Evolutionary conservation across 2,888 invertebrate species (phyloP).

Genomic region (Scelioninae gen. 1): DNA sequence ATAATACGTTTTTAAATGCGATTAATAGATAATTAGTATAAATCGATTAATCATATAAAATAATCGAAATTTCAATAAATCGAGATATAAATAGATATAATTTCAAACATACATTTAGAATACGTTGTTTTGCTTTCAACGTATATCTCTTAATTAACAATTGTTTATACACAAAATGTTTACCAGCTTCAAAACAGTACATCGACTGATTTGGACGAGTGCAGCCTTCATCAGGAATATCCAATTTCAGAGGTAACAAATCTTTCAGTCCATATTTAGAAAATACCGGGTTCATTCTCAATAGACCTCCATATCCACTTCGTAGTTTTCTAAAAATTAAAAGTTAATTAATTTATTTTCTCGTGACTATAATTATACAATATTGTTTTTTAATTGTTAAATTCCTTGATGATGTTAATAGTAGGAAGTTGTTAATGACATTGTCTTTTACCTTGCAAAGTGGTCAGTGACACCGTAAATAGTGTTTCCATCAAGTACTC

Average conservation of each 20-base stretch:
- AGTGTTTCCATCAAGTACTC: constrained; percentile 94
- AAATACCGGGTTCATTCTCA: constrained; percentile 95
- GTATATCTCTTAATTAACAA: no score
- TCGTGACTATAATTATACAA: background rate
- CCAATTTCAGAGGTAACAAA: constrained; percentile 93
- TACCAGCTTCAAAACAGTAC: constrained; percentile 96
- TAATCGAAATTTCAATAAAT: no score
- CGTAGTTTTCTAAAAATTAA: constrained; percentile 88
- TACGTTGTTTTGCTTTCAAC: no score
- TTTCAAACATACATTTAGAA: no score
- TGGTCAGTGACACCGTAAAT: constrained; percentile 94
- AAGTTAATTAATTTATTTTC: background rate
- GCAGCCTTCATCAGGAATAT: constrained; percentile 96
- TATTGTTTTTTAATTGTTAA: background rate
- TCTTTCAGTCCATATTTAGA: constrained; percentile 94
- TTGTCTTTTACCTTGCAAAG: constrained; percentile 87
- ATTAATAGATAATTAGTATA: no score
- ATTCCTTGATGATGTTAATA: no score
- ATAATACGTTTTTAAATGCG: no score
- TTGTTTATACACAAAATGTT: constrained; percentile 72
- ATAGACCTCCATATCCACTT: constrained; percentile 91
- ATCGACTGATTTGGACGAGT: constrained; percentile 94
- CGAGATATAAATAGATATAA: no score
- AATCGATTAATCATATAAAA: no score
- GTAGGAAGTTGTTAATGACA: no score